A percentile compares a stretch with the other conserved stretches of the same genome.
Conservation (phyloP, 2,888 invertebrate species). For the Drepanosiphum platanoidis region DNA sequence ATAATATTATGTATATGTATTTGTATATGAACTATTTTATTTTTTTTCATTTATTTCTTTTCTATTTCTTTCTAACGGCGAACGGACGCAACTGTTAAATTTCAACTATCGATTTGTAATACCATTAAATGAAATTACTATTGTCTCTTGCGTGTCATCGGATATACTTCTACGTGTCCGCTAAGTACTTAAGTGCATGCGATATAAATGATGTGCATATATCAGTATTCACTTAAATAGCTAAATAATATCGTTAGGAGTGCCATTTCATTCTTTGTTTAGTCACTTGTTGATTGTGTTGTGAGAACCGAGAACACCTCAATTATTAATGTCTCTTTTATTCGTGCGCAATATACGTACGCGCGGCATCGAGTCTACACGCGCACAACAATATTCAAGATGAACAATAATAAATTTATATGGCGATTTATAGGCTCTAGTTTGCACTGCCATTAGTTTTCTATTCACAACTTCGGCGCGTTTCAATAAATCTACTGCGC, state of each 20-base stretch:
- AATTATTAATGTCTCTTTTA: slow-evolving; percentile 13
- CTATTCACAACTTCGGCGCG: slow-evolving; percentile 49
- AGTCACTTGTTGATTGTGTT: slow-evolving; percentile 41
- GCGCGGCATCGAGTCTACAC: not conserved
- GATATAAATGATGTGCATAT: slow-evolving; percentile 5
- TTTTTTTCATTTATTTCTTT: too few relatives aligned
- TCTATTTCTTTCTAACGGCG: not conserved
- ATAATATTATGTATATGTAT: too few relatives aligned
- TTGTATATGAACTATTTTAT: too few relatives aligned
- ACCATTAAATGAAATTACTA: not conserved
- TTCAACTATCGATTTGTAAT: not conserved
- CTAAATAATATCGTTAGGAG: slow-evolving; percentile 31
- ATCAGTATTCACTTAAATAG: slow-evolving; percentile 22
- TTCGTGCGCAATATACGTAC: not conserved
- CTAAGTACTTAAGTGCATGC: not conserved
- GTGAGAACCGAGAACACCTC: slow-evolving; percentile 36
- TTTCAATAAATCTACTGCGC: slow-evolving; percentile 47
- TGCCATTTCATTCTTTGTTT: slow-evolving; percentile 10
- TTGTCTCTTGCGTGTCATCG: slow-evolving; percentile 15
- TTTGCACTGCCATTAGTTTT: slow-evolving; percentile 44
- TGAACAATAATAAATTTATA: slow-evolving; percentile 52
- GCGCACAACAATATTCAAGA: slow-evolving; percentile 21
- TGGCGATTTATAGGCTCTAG: slow-evolving; percentile 19
- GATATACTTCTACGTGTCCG: not conserved
- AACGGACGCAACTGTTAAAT: not conserved